A percentile compares a stretch with the other conserved stretches of the same genome.
These are phyloP conservation scores for Mandrillus leucophaeus DNA, from an alignment of 2,113 vertebrate genomes.

Conservation along the genomic window DNA sequence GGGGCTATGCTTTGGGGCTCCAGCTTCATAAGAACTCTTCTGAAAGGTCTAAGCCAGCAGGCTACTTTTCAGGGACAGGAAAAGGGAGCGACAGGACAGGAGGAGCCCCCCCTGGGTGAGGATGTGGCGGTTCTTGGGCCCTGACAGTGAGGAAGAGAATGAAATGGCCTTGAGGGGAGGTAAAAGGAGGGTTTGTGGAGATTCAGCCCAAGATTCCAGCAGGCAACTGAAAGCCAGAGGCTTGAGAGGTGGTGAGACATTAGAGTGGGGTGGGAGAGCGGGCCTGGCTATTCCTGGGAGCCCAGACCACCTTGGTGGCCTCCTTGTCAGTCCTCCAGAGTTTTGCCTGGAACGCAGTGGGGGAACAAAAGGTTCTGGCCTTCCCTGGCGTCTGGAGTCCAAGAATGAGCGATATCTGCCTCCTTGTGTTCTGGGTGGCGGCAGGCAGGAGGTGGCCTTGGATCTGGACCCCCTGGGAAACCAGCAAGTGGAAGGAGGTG, in stretches of 20 bases:
- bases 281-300: neutral
- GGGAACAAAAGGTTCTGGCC: slow-evolving; percentile 47
- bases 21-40: neutral
- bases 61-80: neutral
- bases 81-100: neutral
- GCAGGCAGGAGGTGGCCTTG: neutral
- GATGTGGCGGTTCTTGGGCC: neutral
- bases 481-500: neutral
- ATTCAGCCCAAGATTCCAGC: slow-evolving; percentile 23
- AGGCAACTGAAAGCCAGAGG: neutral
- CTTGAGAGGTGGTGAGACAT: neutral
- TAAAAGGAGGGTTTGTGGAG: neutral
- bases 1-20: neutral
- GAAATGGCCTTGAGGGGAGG: neutral
- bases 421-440: neutral
- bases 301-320: slow-evolving; percentile 59
- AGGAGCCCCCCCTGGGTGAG: neutral
- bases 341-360: slow-evolving; percentile 32
- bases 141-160: neutral
- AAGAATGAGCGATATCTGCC: neutral
- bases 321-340: neutral
- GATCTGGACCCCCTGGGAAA: neutral
- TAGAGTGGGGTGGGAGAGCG: neutral
- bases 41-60: neutral
- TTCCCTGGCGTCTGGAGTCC: neutral